Evolutionary conservation across 2,113 vertebrate species (phyloP).

Genomic region (Spheniscus mendiculus): DNA sequence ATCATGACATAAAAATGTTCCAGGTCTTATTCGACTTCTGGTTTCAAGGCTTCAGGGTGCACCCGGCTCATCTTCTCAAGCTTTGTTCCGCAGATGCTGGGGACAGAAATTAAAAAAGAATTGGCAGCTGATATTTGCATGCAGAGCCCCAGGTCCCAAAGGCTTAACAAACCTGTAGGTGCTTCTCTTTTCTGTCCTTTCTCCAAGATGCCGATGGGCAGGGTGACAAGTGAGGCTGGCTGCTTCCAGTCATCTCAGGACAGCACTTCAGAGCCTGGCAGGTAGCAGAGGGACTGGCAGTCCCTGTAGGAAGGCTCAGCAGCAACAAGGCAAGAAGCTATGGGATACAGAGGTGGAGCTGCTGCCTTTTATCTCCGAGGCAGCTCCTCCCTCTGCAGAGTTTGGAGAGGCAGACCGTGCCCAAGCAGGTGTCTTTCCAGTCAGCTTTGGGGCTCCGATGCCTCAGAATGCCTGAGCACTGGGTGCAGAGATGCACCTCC

Average conservation of each 20-base stretch:
- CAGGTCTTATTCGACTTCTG: background rate
- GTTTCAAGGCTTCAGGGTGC: background rate
- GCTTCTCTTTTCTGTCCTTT: background rate
- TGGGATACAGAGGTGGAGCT: constrained; percentile 28
- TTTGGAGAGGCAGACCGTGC: background rate
- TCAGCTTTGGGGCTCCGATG: background rate
- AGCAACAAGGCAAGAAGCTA: background rate
- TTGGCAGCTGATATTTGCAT: background rate
- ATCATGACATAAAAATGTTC: background rate
- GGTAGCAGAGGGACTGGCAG: background rate
- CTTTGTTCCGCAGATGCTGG: background rate
- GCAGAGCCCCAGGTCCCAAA: background rate
- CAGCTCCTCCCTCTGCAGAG: constrained; percentile 27
- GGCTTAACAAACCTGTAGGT: background rate
- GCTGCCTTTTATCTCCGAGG: background rate
- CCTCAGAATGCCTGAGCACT: background rate
- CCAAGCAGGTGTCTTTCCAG: background rate
- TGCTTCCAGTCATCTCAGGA: background rate
- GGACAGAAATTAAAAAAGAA: background rate
- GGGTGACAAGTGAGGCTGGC: background rate
- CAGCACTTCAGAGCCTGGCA: background rate
- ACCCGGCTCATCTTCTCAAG: background rate
- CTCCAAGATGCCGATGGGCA: background rate
- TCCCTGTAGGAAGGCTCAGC: background rate
- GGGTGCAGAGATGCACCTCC: background rate